phyloP scores from a whole-genome alignment of 2,888 invertebrate species.

The Antheraea yamamai region DNA sequence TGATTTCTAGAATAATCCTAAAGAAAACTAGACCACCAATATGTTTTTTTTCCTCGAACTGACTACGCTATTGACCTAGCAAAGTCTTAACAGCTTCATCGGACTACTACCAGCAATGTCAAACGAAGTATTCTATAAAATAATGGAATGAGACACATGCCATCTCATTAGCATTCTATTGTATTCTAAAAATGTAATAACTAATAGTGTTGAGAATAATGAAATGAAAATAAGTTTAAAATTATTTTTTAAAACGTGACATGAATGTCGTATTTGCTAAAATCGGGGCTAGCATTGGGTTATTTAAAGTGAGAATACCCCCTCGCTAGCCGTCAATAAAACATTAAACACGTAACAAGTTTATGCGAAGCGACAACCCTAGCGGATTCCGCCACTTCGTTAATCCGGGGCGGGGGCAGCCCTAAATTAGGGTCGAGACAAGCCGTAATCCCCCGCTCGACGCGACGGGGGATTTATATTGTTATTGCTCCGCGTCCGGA shows the following conservation, averaged over 20 bases:
- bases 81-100: too few species aligned
- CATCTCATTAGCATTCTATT: not conserved
- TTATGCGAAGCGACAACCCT: conserved; percentile 81
- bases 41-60: not conserved
- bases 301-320: conserved; percentile 78
- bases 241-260: conserved; percentile 28
- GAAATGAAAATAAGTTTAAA: not conserved
- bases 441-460: conserved; percentile 82
- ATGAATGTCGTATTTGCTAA: not conserved
- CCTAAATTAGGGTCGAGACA: conserved; percentile 83
- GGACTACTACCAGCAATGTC: too few species aligned
- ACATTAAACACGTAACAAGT: conserved; percentile 83
- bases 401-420: conserved; percentile 82
- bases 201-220: not conserved
- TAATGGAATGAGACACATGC: not conserved
- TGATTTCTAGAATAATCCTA: not conserved
- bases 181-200: not conserved
- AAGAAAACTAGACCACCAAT: not conserved
- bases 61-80: too few species aligned
- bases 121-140: not conserved
- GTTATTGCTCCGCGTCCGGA: conserved; percentile 82
- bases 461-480: conserved; percentile 83
- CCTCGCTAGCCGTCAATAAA: conserved; percentile 81
- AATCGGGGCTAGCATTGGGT: conserved; percentile 33
- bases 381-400: conserved; percentile 82